These are phyloP conservation scores for Collichthys lucidus DNA, from an alignment of 2,113 vertebrate genomes.

Conservation along the genomic window DNA sequence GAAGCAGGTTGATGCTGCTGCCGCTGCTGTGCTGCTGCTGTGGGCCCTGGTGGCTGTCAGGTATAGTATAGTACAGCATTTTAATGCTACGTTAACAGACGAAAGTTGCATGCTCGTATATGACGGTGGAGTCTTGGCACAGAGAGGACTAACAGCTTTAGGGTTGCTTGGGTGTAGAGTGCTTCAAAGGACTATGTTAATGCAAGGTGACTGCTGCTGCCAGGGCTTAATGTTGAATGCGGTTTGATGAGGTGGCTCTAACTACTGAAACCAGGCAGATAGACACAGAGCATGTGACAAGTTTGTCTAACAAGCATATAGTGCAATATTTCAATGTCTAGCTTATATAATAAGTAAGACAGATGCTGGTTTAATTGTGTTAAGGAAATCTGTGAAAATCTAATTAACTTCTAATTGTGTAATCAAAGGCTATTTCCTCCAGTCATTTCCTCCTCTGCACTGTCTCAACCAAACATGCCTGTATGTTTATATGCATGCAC, in stretches of 20 bases:
- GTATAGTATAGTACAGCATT: conserved; percentile 61
- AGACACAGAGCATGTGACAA: background rate
- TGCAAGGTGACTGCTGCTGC: conserved; percentile 65
- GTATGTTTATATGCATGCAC: background rate
- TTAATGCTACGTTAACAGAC: background rate
- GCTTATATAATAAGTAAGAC: conserved; percentile 3
- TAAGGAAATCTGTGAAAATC: conserved; percentile 15
- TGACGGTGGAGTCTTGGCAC: conserved; percentile 30
- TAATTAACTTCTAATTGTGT: conserved; percentile 13
- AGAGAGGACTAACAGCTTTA: conserved; percentile 43
- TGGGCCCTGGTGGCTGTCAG: conserved; percentile 64
- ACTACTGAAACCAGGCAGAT: background rate
- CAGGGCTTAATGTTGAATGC: conserved; percentile 52
- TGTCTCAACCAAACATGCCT: background rate
- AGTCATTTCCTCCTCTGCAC: conserved; percentile 51
- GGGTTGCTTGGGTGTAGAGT: conserved; percentile 34
- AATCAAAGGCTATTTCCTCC: conserved; percentile 33
- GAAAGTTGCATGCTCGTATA: conserved; percentile 1
- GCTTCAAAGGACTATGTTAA: conserved; percentile 61
- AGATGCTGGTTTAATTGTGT: conserved; percentile 20
- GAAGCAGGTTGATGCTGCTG: conserved; percentile 57
- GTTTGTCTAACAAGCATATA: conserved; percentile 1
- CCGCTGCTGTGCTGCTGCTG: conserved; percentile 57
- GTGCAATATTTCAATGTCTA: background rate
- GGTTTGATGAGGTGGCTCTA: conserved; percentile 10